Conservation (phyloP, 2,888 invertebrate species). For the Axea sp. region DNA sequence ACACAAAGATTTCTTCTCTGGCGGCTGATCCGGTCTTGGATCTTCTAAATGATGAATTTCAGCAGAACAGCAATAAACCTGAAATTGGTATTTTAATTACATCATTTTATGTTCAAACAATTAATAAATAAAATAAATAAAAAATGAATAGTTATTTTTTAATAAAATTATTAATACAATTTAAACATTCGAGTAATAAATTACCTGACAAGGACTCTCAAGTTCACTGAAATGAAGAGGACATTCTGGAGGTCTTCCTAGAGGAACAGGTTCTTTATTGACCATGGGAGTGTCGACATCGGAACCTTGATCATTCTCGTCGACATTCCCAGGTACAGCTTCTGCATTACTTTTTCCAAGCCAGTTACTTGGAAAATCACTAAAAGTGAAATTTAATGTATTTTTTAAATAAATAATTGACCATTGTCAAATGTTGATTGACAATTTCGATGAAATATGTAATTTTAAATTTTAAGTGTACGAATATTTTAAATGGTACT, state of each 20-base stretch:
- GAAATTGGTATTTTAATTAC: too few species aligned
- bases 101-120: too few species aligned
- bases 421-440: too few species aligned
- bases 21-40: slow-evolving; percentile 72
- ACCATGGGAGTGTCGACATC: slow-evolving; percentile 71
- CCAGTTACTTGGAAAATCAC: slow-evolving; percentile 75
- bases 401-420: too few species aligned
- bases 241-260: slow-evolving; percentile 74
- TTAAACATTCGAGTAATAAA: too few species aligned
- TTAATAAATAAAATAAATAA: too few species aligned
- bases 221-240: slow-evolving; percentile 72
- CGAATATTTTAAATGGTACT: too few species aligned
- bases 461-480: too few species aligned
- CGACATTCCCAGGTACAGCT: slow-evolving; percentile 74
- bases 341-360: slow-evolving; percentile 73
- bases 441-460: too few species aligned
- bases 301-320: slow-evolving; percentile 74
- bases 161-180: too few species aligned
- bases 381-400: slow-evolving; percentile 36
- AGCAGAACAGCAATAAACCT: slow-evolving; percentile 75
- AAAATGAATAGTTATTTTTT: neutral
- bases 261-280: slow-evolving; percentile 69
- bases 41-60: slow-evolving; percentile 76
- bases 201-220: slow-evolving; percentile 75
- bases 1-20: slow-evolving; percentile 76